These are phyloP conservation scores for Petrocephalus schoutedeni DNA, from an alignment of 2,797 vertebrate genomes.

Conservation along the genomic window DNA sequence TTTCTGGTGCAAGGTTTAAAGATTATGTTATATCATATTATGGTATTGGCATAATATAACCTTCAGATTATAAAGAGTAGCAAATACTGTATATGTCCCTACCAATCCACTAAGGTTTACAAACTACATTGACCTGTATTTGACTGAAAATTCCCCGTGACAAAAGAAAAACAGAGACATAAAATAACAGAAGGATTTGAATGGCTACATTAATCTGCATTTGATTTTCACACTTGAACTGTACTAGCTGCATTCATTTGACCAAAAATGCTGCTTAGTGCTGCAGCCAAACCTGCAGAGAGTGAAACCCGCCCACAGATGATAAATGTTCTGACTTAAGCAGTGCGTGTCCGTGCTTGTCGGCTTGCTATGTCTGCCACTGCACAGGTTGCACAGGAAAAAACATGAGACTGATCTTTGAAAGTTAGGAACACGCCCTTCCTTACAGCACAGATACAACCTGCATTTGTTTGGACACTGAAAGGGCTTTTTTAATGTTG, in stretches of 20 bases:
- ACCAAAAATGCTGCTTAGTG: conserved; percentile 17
- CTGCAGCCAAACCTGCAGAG: conserved; percentile 44
- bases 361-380: conserved; percentile 28
- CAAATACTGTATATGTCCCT: background rate
- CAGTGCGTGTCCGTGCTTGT: conserved; percentile 49
- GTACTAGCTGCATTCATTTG: background rate
- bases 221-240: background rate
- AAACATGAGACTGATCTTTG: conserved; percentile 35
- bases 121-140: background rate
- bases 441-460: background rate
- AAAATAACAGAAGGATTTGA: background rate
- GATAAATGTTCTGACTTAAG: conserved; percentile 23
- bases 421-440: conserved; percentile 2
- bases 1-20: background rate
- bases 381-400: conserved; percentile 33
- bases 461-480: background rate
- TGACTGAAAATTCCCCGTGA: background rate
- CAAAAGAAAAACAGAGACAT: background rate
- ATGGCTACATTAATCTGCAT: background rate
- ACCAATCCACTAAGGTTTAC: background rate
- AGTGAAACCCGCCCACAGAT: conserved; percentile 36
- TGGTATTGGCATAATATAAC: background rate
- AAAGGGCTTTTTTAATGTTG: background rate
- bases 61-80: background rate
- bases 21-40: background rate